Evolutionary conservation across 1,140 invertebrate genomes (phyloP), one percentile per base, ranked within the genome.

Genomic region (Dinoponera quadriceps): DNA sequence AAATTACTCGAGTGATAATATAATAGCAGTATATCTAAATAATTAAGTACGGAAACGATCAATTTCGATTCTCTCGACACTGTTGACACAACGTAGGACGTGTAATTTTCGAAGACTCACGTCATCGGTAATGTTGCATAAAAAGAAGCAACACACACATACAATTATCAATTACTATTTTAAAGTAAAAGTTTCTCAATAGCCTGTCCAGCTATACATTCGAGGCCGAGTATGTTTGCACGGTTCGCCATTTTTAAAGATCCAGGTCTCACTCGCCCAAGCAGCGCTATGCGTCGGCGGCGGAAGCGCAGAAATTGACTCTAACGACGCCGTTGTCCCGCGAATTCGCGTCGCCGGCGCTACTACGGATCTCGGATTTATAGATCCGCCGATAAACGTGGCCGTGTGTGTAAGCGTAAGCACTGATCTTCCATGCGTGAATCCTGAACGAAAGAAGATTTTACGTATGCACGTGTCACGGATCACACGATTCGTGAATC

Each of bases 241-340:
- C 38, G 16, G 48, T 49, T 63, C 38, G 68, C 5, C 20, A 1
- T 27, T 68, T 44, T 57, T 22, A 25, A 66, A 66, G 49, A 44
- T 49, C 44, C 25, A 29, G 44, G 13, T 69, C 44, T 57, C 38
- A 22, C 66, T 63, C 62, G 62, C 44, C 9, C 18, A 27, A 44
- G 20, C 51, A 48, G 22, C 62, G 25, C n/a, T 48, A 9, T 18
- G 29, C 22, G 75, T 78, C 18, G 25, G 18, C 57, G 54, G 14
- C 51, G 75, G 51, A 80, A 80, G 54, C 75, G 27, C 18, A 25
- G 14, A 80, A 57, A 80, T 80, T 80, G 51, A 44, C 65, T 80
- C 48, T 69, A 80, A 71, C 38, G 22, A 80, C 54, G 65, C n/a
- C 38, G 75, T 29, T 69, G 75, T 71, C 65, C 22, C 65, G 75